Conservation (phyloP, 2,888 invertebrate species). For the Hecatera dysodea region DNA sequence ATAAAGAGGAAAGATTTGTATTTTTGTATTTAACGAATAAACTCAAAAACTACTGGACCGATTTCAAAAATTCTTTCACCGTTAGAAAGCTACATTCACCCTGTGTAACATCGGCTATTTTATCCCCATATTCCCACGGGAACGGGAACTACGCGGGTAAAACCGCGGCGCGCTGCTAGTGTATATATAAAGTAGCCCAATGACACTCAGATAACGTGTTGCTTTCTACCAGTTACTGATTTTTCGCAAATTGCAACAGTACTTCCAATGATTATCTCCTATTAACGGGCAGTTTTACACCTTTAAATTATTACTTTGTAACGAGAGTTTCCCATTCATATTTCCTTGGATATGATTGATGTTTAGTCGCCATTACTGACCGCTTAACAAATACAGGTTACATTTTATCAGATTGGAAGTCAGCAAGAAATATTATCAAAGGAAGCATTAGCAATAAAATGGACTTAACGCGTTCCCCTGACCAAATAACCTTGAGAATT, state of each 20-base stretch:
- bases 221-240: not conserved
- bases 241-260: not conserved
- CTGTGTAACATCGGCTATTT: no score
- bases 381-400: constrained; percentile 8
- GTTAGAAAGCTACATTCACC: no score
- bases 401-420: constrained; percentile 28
- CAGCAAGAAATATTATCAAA: not conserved
- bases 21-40: no score
- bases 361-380: not conserved
- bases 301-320: not conserved
- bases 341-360: not conserved
- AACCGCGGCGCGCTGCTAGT: no score
- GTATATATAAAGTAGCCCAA: not conserved
- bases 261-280: no score
- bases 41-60: no score
- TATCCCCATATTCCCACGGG: no score
- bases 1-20: no score
- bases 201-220: no score
- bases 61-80: no score
- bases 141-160: no score
- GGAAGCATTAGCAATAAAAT: constrained; percentile 11
- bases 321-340: not conserved
- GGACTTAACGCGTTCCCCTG: not conserved
- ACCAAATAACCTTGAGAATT: no score
- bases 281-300: not conserved